Percentiles rank a stretch among this genome's conserved stretches.
These are phyloP conservation scores for Kuschelorhynchus macadamiae DNA, from an alignment of 2,888 invertebrate genomes.

Conservation along the genomic window DNA sequence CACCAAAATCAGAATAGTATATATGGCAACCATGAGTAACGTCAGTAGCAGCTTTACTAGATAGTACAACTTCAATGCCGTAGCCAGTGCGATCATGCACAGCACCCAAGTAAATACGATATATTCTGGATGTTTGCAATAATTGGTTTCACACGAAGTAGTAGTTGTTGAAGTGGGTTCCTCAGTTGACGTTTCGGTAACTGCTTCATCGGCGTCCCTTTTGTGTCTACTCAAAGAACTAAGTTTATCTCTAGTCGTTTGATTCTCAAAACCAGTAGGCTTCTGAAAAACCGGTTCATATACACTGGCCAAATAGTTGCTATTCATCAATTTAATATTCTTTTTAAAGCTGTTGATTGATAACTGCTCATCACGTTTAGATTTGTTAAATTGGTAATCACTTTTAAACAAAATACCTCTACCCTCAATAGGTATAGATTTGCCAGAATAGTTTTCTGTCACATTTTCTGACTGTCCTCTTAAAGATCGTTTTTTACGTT, in stretches of 20 bases:
- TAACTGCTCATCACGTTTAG: too few species aligned
- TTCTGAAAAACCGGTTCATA: too few species aligned
- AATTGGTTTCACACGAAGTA: neutral
- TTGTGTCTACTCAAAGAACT: neutral
- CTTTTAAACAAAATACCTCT: too few species aligned
- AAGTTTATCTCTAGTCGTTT: neutral
- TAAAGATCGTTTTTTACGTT: conserved; percentile 20
- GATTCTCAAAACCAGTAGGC: neutral
- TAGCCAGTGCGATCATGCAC: conserved; percentile 90
- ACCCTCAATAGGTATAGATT: neutral
- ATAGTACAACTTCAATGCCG: conserved; percentile 92
- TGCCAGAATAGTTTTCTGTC: too few species aligned
- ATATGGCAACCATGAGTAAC: conserved; percentile 81
- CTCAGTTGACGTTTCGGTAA: neutral
- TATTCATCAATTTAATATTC: neutral
- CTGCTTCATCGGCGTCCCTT: neutral
- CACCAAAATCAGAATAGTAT: conserved; percentile 76
- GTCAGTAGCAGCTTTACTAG: conserved; percentile 87
- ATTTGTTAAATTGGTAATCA: too few species aligned
- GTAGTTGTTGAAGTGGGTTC: conserved; percentile 12
- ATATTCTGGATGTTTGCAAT: conserved; percentile 80
- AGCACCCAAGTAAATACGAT: conserved; percentile 95
- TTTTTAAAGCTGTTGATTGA: too few species aligned
- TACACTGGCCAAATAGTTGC: too few species aligned
- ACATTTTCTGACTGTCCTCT: too few species aligned